Evolutionary conservation across 1,140 invertebrate genomes (phyloP).

Genomic region (Bombus breviceps): DNA sequence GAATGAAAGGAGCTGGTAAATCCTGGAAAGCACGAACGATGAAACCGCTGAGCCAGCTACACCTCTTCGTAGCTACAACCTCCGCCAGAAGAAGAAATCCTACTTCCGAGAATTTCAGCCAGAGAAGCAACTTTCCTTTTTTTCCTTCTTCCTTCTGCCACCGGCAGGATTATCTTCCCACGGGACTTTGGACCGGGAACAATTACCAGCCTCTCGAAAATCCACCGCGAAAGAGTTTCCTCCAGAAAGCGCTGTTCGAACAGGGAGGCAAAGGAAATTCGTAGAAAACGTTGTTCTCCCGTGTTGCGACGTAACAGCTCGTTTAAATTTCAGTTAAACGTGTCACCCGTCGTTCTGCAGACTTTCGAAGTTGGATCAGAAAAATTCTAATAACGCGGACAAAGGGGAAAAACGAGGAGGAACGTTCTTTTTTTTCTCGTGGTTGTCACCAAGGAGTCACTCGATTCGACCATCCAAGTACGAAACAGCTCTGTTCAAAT

Average conservation of each 20-base stretch:
- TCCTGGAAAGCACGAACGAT: constrained; percentile 37
- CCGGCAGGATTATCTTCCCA: constrained; percentile 50
- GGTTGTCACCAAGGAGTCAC: constrained; percentile 20
- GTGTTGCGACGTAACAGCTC: neutral
- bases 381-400: neutral
- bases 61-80: constrained; percentile 37
- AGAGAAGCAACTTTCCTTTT: constrained; percentile 68
- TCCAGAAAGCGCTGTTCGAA: neutral
- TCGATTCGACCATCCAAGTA: constrained; percentile 32
- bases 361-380: neutral
- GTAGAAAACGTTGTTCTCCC: neutral
- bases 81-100: constrained; percentile 69
- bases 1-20: constrained; percentile 51
- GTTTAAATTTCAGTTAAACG: neutral
- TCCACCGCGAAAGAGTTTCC: constrained; percentile 47
- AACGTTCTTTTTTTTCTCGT: neutral
- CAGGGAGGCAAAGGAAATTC: neutral
- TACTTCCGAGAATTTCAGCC: constrained; percentile 69
- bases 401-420: neutral
- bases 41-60: constrained; percentile 44
- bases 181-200: constrained; percentile 48
- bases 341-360: neutral
- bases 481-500: constrained; percentile 74
- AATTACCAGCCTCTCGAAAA: constrained; percentile 49
- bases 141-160: constrained; percentile 29